phyloP scores from a whole-genome alignment of 2,113 vertebrate species.

The Erythrolamprus reginae region DNA sequence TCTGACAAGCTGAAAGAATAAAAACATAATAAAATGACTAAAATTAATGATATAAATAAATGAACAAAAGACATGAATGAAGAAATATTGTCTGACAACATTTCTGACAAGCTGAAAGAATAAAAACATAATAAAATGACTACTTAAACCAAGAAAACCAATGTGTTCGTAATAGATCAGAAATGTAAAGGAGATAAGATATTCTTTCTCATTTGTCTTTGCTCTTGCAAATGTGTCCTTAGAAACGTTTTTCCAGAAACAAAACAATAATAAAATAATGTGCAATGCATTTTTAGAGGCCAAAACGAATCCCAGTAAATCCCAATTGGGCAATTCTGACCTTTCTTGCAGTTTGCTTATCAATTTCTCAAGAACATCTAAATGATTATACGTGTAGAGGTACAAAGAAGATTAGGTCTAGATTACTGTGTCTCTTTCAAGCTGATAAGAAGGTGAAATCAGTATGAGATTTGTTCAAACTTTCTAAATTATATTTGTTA shows the following conservation, averaged over 20 bases:
- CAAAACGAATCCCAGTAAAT: not conserved
- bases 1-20: not conserved
- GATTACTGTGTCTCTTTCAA: conserved; percentile 36
- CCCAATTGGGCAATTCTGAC: not conserved
- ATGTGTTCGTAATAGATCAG: not conserved
- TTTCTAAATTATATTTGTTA: not conserved
- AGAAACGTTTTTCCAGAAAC: conserved; percentile 28
- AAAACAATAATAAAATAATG: conserved; percentile 18
- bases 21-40: not conserved
- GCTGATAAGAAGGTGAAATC: conserved; percentile 24
- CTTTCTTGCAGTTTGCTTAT: conserved; percentile 29
- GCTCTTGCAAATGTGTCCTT: not conserved
- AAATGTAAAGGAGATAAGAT: not conserved
- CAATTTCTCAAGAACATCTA: conserved; percentile 44
- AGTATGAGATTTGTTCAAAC: conserved; percentile 42
- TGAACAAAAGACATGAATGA: too few relatives aligned
- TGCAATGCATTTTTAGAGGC: conserved; percentile 18
- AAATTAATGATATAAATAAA: not conserved
- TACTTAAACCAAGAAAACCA: not conserved
- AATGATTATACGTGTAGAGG: conserved; percentile 45
- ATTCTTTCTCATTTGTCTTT: not conserved
- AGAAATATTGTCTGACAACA: not conserved
- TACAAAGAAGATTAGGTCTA: conserved; percentile 41
- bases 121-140: not conserved
- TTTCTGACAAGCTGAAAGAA: not conserved